phyloP scores from a whole-genome alignment of 1,140 invertebrate species.

The Hypsibius dujardini region DNA sequence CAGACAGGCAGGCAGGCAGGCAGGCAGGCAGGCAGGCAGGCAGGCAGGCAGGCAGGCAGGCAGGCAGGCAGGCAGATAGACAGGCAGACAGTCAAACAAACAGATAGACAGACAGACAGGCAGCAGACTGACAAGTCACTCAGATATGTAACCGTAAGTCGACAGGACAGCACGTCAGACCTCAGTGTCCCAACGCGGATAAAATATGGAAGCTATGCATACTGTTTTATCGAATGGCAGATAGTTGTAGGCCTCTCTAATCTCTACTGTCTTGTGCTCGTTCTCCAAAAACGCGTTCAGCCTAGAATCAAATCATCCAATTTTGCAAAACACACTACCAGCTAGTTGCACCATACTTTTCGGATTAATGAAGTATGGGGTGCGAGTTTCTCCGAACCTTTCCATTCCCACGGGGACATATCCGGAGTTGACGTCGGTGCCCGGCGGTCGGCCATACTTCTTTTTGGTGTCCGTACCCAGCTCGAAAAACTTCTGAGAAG shows the following conservation, averaged over 20 bases:
- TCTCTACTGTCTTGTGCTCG: not conserved
- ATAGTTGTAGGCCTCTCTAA: conserved; percentile 1
- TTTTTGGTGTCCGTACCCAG: not conserved
- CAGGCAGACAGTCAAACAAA: too few species aligned
- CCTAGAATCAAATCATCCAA: not conserved
- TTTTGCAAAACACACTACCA: not conserved
- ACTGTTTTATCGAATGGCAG: not conserved
- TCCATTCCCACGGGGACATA: conserved; percentile 5
- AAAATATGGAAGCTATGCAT: too few species aligned
- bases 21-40: too few species aligned
- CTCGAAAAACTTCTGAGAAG: not conserved
- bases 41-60: not conserved
- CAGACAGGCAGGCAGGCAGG: too few species aligned
- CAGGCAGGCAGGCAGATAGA: too few species aligned
- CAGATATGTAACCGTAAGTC: too few species aligned
- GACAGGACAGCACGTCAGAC: too few species aligned
- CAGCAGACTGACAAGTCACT: too few species aligned
- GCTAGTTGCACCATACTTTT: not conserved
- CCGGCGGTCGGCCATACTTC: not conserved
- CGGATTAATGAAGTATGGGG: not conserved
- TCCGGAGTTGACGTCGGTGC: not conserved
- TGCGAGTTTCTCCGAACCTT: not conserved
- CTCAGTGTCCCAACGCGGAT: too few species aligned
- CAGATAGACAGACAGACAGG: too few species aligned
- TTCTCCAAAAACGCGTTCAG: not conserved